Percentiles rank a stretch among this genome's conserved stretches.
These are phyloP conservation scores for Urocynchramus pylzowi DNA, from an alignment of 2,113 vertebrate genomes.

Conservation along the genomic window DNA sequence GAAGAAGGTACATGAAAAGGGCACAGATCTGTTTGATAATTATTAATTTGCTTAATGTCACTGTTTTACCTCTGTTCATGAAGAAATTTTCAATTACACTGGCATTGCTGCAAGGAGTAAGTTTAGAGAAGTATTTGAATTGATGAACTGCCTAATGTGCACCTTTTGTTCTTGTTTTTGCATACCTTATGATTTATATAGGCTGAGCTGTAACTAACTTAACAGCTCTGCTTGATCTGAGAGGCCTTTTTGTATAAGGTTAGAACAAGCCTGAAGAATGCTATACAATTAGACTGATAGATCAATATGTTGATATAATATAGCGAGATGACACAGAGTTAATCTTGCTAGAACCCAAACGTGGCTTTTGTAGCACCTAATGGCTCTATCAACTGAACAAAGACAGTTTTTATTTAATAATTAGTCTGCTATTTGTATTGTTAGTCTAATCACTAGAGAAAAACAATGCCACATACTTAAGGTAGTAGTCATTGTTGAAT, in stretches of 20 bases:
- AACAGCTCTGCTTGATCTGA: neutral
- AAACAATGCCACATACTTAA: neutral
- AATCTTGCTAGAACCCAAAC: neutral
- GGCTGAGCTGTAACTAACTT: neutral
- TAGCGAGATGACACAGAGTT: neutral
- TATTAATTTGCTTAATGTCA: conserved; percentile 66
- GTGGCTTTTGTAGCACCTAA: neutral
- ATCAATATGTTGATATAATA: neutral
- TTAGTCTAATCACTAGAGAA: neutral
- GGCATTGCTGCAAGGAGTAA: conserved; percentile 46
- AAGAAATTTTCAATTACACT: conserved; percentile 60
- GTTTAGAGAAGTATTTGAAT: conserved; percentile 38
- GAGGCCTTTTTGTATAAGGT: neutral
- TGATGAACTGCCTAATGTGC: conserved; percentile 25
- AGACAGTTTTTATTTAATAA: neutral
- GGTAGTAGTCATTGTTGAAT: neutral
- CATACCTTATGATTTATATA: neutral
- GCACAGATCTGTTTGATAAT: conserved; percentile 58
- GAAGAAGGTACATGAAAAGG: conserved; percentile 52
- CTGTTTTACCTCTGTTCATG: conserved; percentile 40
- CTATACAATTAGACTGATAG: neutral
- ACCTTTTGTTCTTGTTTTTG: conserved; percentile 53
- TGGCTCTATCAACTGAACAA: neutral
- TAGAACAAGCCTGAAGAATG: neutral
- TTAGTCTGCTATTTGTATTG: neutral